These are phyloP conservation scores for Ceyx margarethae DNA, from an alignment of 2,113 vertebrate genomes.

Conservation along the genomic window DNA sequence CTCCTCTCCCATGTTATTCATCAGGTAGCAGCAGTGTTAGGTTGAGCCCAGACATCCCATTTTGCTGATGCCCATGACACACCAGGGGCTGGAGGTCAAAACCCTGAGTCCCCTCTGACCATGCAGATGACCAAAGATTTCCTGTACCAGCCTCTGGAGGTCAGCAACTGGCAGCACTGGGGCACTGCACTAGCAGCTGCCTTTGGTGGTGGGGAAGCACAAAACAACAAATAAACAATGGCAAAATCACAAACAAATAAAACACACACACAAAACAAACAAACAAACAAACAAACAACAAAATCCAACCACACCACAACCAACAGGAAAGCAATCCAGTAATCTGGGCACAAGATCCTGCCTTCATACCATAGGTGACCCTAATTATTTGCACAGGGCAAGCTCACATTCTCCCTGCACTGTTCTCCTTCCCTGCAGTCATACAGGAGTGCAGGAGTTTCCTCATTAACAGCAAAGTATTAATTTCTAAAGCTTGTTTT, in stretches of 20 bases:
- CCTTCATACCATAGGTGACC: not conserved
- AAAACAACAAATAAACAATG: no score
- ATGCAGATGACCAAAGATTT: not conserved
- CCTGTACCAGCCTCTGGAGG: conserved; percentile 36
- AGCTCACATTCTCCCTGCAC: not conserved
- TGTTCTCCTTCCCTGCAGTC: not conserved
- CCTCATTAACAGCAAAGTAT: not conserved
- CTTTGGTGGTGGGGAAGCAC: not conserved
- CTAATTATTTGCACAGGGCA: not conserved
- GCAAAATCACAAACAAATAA: not conserved
- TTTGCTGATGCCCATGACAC: not conserved
- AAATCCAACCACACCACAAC: not conserved
- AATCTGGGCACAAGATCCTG: not conserved
- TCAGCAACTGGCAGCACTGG: conserved; percentile 16
- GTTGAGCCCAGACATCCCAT: not conserved
- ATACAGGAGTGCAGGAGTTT: not conserved
- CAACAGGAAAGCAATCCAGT: not conserved
- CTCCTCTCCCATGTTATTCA: not conserved
- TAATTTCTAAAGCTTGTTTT: not conserved
- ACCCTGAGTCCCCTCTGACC: not conserved
- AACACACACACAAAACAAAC: not conserved
- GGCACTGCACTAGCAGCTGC: not conserved
- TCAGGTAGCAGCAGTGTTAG: not conserved
- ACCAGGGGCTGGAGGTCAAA: not conserved
- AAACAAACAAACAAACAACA: no score